phyloP scores from a whole-genome alignment of 2,888 invertebrate genomes.

The Drosophila parthenogenetica region DNA sequence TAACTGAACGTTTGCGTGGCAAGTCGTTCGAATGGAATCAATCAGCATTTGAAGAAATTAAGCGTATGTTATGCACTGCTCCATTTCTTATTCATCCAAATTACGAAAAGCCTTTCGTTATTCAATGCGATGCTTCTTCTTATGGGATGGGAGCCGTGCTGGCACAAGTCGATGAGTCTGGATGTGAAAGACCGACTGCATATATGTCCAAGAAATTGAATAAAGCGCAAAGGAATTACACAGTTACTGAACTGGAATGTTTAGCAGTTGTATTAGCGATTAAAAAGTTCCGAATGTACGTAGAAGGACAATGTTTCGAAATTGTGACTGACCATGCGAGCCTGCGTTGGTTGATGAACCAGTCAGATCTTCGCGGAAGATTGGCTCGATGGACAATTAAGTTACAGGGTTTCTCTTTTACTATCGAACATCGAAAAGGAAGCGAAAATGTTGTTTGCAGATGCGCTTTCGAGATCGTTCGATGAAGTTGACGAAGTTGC shows the following conservation, averaged over 20 bases:
- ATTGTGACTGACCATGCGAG: too few relatives aligned
- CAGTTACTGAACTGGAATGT: conserved; percentile 12
- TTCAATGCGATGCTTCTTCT: too few relatives aligned
- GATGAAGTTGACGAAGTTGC: too few relatives aligned
- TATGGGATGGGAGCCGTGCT: too few relatives aligned
- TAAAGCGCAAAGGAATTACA: conserved; percentile 20
- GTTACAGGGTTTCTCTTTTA: neutral
- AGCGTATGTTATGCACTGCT: neutral
- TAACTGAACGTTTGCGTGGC: conserved; percentile 7
- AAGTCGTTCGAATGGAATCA: conserved; percentile 18
- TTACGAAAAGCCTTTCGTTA: conserved; percentile 4
- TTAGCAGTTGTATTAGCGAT: conserved; percentile 6
- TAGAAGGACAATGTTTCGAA: too few relatives aligned
- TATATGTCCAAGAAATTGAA: conserved; percentile 25
- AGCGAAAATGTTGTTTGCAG: conserved; percentile 1
- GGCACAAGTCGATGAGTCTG: too few relatives aligned
- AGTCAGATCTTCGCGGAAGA: too few relatives aligned
- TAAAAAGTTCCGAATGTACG: neutral
- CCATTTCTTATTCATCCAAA: conserved; percentile 5
- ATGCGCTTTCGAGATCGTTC: too few relatives aligned
- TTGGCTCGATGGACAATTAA: too few relatives aligned
- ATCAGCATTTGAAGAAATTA: neutral
- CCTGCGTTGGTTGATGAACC: too few relatives aligned
- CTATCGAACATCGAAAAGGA: neutral
- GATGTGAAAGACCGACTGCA: conserved; percentile 11